phyloP scores from a whole-genome alignment of 2,888 invertebrate genomes.

The Caradrina kadenii region DNA sequence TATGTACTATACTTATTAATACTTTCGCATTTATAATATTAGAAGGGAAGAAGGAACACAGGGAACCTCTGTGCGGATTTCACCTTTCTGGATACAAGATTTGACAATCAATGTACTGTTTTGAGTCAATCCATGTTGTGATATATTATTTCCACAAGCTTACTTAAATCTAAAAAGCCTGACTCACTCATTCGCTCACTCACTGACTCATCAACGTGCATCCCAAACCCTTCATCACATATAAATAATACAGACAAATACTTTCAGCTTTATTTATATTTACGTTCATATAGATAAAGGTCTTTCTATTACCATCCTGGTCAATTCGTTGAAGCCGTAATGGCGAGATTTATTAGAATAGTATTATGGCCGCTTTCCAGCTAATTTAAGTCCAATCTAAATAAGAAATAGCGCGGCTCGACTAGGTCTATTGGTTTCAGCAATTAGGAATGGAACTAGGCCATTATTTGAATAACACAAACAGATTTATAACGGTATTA shows the following conservation, averaged over 20 bases:
- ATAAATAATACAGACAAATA: too few species aligned
- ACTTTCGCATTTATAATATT: too few species aligned
- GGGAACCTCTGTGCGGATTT: background rate
- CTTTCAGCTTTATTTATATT: too few species aligned
- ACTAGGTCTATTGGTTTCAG: conserved; percentile 18
- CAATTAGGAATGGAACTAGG: conserved; percentile 18
- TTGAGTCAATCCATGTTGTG: too few species aligned
- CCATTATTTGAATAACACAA: conserved; percentile 22
- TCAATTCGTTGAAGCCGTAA: conserved; percentile 7
- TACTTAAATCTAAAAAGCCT: too few species aligned
- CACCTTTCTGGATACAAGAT: background rate
- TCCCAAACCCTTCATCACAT: too few species aligned
- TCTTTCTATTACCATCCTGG: background rate
- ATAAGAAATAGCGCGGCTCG: conserved; percentile 3
- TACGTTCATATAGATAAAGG: background rate
- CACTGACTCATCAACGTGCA: too few species aligned
- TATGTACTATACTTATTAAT: too few species aligned
- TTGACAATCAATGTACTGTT: too few species aligned
- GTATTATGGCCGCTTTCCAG: background rate
- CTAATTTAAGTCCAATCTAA: conserved; percentile 10
- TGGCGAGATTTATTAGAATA: conserved; percentile 4
- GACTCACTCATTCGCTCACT: too few species aligned
- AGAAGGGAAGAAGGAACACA: too few species aligned
- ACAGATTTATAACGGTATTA: conserved; percentile 1
- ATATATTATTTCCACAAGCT: too few species aligned